Base-by-base conservation (phyloP, 2,888 invertebrate species). In the Ramazzottius varieornatus region DNA sequence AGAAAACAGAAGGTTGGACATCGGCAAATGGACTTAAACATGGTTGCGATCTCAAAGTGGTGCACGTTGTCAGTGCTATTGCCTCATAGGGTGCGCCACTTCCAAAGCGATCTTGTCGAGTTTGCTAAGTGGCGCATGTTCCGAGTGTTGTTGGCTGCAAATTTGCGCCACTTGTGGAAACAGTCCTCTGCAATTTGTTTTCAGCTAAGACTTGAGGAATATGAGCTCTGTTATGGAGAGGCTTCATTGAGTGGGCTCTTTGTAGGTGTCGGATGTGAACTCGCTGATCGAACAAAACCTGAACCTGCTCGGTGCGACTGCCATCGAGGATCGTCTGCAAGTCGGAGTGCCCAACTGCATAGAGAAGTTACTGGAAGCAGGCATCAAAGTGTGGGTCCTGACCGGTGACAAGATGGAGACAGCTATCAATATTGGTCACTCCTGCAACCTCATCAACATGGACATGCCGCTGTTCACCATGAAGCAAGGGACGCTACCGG, bases 331-430 rank as follows among this genome's bases (percentile, higher is more conserved):
- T 77, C 92, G 91, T 75, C 79, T 98, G 65, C 92, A 92, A 79
- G 89, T 8, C 20, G 78, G 77, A 67, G 96, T 98, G 63, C 94
- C 96, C 1, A 94, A 96, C 76, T 89, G 94, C 66, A 94, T 98
- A 73, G 87, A 88, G 33, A 83, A 89, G 32, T 80, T 98, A 46
- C 80, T 91, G 67, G 85, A 87, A 74, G 98, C 98, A 20, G 91
- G 90, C 75, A 93, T 94, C 71, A 84, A 85, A 75, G 83, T 98
- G 69, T 98, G 98, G 98, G 88, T 99, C 66, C 79, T 99, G 72
- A 99, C 98, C 0, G 98, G 98, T 1, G 98, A 99, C 79, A 98
- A 98, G 77, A 92, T 94, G 78, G 98, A 99, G 79, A 99, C 98
- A 32, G 98, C 98, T 70, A 93, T 99, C 72, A 98, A 99, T 78